Evolutionary conservation across 2,797 vertebrate species (phyloP).

Genomic region (Ctenopoma multispine): DNA sequence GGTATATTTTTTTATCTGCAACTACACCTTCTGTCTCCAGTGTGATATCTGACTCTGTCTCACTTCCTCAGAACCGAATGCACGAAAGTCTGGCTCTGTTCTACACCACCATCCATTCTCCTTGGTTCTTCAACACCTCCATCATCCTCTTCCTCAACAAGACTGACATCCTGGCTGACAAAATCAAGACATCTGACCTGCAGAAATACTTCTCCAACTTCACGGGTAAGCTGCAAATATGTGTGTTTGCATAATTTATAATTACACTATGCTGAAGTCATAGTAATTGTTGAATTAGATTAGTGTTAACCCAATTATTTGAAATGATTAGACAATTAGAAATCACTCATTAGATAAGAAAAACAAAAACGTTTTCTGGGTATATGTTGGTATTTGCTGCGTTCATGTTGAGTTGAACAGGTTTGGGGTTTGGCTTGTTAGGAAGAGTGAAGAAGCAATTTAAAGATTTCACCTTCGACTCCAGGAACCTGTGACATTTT

Average conservation of each 20-base stretch:
- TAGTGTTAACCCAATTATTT: background rate
- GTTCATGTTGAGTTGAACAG: background rate
- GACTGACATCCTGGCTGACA: conserved; percentile 87
- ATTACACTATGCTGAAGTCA: background rate
- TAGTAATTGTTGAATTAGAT: background rate
- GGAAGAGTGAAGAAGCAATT: background rate
- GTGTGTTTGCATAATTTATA: background rate
- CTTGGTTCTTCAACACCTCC: conserved; percentile 83
- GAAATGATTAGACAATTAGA: background rate
- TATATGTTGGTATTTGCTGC: background rate
- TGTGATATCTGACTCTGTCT: conserved; percentile 1
- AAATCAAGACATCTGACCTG: conserved; percentile 84
- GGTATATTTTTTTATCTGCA: conserved; percentile 1
- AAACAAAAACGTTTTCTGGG: no score
- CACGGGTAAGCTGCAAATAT: conserved; percentile 65
- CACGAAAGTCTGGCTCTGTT: conserved; percentile 86
- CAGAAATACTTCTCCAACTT: conserved; percentile 82
- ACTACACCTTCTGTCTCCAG: background rate
- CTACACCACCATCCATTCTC: conserved; percentile 87
- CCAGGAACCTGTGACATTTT: background rate
- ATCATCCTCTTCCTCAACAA: conserved; percentile 90
- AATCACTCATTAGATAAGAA: background rate
- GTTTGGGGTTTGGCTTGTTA: background rate
- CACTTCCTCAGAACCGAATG: conserved; percentile 84
- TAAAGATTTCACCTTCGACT: background rate